Percentiles rank a stretch among this genome's conserved stretches.
These are phyloP conservation scores for Tricholaema leucomelas DNA, from an alignment of 2,113 vertebrate genomes.

Conservation along the genomic window DNA sequence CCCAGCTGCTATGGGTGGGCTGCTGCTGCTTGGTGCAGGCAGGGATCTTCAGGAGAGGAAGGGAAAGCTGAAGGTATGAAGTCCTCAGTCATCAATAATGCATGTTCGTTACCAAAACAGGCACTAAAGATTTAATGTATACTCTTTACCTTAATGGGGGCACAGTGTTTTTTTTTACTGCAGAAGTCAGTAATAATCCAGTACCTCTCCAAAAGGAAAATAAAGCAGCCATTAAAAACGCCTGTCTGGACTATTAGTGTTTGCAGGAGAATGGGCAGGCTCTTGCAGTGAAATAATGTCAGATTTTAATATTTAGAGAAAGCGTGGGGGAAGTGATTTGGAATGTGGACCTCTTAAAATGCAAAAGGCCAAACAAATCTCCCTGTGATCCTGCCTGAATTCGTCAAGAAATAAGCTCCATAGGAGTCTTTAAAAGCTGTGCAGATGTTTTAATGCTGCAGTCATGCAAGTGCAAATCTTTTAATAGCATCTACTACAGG, in stretches of 20 bases:
- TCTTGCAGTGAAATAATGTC: background rate
- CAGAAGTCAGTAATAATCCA: background rate
- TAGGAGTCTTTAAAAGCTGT: background rate
- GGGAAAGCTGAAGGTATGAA: background rate
- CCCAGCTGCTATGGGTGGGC: background rate
- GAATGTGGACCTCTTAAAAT: background rate
- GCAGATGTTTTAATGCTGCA: background rate
- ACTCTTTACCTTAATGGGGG: background rate
- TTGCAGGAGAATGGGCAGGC: background rate
- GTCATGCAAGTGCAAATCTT: background rate
- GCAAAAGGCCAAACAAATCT: background rate
- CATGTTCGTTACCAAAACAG: background rate
- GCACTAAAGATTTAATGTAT: background rate
- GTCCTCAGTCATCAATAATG: background rate
- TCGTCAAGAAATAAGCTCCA: background rate
- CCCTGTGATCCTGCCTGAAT: background rate
- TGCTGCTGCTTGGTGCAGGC: background rate
- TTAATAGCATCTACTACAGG: fast-evolving
- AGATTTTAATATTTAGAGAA: background rate
- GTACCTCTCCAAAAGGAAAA: background rate
- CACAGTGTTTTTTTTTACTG: background rate
- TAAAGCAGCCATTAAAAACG: background rate
- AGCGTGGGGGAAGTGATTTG: background rate
- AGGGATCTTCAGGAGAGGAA: background rate
- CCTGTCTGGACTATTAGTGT: background rate